Base-by-base conservation (phyloP, 2,888 invertebrate species). In the Herminia tarsipennalis region DNA sequence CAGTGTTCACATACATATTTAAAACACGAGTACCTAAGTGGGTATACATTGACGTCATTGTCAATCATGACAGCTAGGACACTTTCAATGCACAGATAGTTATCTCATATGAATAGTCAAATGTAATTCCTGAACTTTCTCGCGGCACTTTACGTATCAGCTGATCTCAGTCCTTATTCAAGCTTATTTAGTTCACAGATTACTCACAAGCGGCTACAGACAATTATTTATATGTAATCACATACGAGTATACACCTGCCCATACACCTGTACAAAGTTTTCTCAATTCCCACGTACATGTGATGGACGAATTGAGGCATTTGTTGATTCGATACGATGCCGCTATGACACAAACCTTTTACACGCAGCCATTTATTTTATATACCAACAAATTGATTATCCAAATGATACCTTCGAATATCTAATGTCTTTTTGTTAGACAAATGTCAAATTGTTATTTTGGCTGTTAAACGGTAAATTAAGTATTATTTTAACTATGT, bases 361-460 rank as follows among this genome's bases (percentile, higher is more conserved):
- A 57, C 55, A 55, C 49, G 53, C 36, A 42, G 55, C 24, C 48
- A 63, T 64, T 57, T 43, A 54, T 60, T 64, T 64, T 64, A 61
- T 55, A 41, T 52, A 64, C 65, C 58, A 64, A 64, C 41, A 42
- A 64, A 64, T 64, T 55, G 65, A 64, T 64, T 64, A 55, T 30
- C 41, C 10, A 52, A 64, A 58, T 52, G 55, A 50, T 57, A 52
- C 37, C 51, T 56, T 55, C 42, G 30, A 44, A 57, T 39, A 32
- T 17, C 24, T 53, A 48, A 63, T 42, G 10, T 22, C 16, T 33
- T 43, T 39, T 29, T 37, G 18, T 37, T 36, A 21, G 5, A 28
- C n/a, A 36, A 49, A 36, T 49, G 39, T 39, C 39, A 49, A 44
- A 35, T 48, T 27, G 34, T 30, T 43, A 24, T 27, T 39, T 18